Conservation (phyloP, 2,888 invertebrate species). For the Tribolium freemani region DNA sequence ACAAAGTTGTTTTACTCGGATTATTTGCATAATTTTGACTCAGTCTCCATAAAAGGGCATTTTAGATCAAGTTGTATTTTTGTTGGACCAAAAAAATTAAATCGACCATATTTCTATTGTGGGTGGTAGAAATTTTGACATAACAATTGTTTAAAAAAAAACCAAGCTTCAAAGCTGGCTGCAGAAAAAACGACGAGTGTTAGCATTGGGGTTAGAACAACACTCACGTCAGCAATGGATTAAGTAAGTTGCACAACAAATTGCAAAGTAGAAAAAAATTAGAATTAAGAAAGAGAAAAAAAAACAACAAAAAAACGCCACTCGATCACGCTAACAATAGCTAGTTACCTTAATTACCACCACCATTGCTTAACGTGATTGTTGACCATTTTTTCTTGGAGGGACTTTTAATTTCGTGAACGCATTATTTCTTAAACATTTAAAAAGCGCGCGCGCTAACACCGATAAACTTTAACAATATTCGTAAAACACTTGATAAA, state of each 20-base stretch:
- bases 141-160: too few species aligned
- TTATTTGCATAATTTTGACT: too few species aligned
- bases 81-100: too few species aligned
- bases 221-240: conserved; percentile 70
- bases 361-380: conserved; percentile 68
- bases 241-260: conserved; percentile 55
- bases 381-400: conserved; percentile 55
- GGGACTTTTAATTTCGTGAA: conserved; percentile 55
- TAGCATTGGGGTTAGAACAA: conserved; percentile 56
- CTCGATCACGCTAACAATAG: conserved; percentile 60
- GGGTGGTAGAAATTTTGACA: too few species aligned
- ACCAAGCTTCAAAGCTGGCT: too few species aligned
- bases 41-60: too few species aligned
- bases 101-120: too few species aligned
- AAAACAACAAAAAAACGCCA: conserved; percentile 41
- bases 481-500: conserved; percentile 45
- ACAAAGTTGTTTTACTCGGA: too few species aligned
- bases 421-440: conserved; percentile 60
- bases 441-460: conserved; percentile 51
- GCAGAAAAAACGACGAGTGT: conserved; percentile 17
- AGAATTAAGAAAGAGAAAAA: conserved; percentile 17
- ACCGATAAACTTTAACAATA: conserved; percentile 52
- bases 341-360: conserved; percentile 64
- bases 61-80: too few species aligned
- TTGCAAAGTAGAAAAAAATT: conserved; percentile 33